A percentile compares a stretch with the other conserved stretches of the same genome.
phyloP scores from a whole-genome alignment of 2,888 invertebrate species.

The Petrolisthes cinctipes region DNA sequence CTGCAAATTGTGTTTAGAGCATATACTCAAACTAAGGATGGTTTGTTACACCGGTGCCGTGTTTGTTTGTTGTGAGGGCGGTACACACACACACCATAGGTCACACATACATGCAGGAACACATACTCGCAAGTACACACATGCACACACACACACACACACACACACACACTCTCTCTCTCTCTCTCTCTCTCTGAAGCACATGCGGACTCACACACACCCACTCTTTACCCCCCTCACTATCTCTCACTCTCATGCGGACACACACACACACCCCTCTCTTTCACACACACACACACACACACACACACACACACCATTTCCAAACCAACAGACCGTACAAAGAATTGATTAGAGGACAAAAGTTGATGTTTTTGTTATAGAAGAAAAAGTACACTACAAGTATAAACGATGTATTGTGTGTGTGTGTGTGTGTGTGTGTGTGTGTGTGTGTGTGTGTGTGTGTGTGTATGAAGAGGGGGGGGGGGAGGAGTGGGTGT shows the following conservation, averaged over 20 bases:
- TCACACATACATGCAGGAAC: no score
- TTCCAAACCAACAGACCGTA: neutral
- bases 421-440: neutral
- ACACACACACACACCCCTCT: no score
- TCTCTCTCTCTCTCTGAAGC: neutral
- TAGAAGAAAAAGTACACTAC: neutral
- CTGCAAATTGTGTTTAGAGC: no score
- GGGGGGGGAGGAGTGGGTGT: neutral
- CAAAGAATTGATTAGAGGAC: neutral
- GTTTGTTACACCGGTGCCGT: no score
- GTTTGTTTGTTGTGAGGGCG: no score
- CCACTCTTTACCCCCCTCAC: neutral
- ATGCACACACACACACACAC: no score
- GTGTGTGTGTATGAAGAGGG: neutral
- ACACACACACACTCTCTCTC: neutral
- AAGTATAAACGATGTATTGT: neutral
- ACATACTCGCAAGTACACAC: no score
- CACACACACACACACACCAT: neutral
- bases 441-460: neutral
- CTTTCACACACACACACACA: neutral
- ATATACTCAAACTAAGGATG: no score
- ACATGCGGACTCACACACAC: neutral
- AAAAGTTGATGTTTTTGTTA: neutral
- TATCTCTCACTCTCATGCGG: neutral
- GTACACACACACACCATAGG: no score